Percentiles rank a stretch among this genome's conserved stretches.
Evolutionary conservation across 1,140 invertebrate species (phyloP).

Genomic region (Drosophila subpulchrella): DNA sequence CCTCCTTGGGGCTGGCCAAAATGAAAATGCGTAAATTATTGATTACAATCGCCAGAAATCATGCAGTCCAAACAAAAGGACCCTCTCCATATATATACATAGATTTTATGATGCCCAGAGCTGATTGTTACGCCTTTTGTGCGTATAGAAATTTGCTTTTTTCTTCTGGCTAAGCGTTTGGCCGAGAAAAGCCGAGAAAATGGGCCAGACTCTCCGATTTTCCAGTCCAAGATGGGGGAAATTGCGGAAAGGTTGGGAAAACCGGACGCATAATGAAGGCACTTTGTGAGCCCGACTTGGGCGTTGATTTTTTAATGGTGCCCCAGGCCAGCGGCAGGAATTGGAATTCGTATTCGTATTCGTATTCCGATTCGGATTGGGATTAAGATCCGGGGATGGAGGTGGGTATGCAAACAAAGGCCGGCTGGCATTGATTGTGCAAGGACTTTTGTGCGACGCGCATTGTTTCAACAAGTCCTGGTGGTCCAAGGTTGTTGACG

Average conservation of each 20-base stretch:
- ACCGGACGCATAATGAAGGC: slow-evolving; percentile 70
- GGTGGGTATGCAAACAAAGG: slow-evolving; percentile 70
- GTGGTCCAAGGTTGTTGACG: slow-evolving; percentile 34
- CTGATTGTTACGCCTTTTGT: slow-evolving; percentile 74
- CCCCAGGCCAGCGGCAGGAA: slow-evolving; percentile 33
- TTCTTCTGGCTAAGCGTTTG: slow-evolving; percentile 22
- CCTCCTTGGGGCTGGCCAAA: slow-evolving; percentile 68
- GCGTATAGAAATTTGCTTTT: slow-evolving; percentile 35
- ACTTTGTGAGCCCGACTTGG: slow-evolving; percentile 53
- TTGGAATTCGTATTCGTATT: slow-evolving; percentile 44
- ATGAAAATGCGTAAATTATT: slow-evolving; percentile 83
- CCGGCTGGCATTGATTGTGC: slow-evolving; percentile 69
- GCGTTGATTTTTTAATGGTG: slow-evolving; percentile 79
- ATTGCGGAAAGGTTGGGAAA: too few species aligned
- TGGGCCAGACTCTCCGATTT: slow-evolving; percentile 46
- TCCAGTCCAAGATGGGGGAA: slow-evolving; percentile 7
- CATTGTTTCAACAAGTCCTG: slow-evolving; percentile 70
- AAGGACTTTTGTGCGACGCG: slow-evolving; percentile 41
- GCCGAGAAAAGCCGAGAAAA: slow-evolving; percentile 45
- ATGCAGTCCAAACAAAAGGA: slow-evolving; percentile 54
- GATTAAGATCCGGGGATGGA: not conserved
- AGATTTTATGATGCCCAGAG: slow-evolving; percentile 60
- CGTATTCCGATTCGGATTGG: slow-evolving; percentile 14
- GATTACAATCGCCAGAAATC: slow-evolving; percentile 78
- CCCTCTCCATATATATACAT: slow-evolving; percentile 30